Evolutionary conservation across 1,140 invertebrate genomes (phyloP).

Genomic region (Planococcus citri): DNA sequence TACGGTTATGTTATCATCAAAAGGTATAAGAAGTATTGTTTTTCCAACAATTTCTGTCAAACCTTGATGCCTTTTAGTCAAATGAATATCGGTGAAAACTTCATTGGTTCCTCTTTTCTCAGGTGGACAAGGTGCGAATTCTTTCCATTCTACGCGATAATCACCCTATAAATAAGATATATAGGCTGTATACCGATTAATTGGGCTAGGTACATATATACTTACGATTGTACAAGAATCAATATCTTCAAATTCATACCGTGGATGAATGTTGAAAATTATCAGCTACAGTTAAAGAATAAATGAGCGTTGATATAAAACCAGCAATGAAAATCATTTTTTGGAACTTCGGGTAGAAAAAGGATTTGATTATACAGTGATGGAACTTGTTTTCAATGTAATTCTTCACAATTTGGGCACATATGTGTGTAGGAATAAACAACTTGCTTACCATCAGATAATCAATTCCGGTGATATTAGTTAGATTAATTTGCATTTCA

Average conservation of each 20-base stretch:
- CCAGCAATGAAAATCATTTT: too few species aligned
- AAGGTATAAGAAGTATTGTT: background rate
- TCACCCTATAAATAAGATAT: conserved; percentile 41
- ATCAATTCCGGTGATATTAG: too few species aligned
- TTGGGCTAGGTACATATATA: background rate
- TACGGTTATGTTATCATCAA: background rate
- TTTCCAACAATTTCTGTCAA: background rate
- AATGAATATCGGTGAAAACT: background rate
- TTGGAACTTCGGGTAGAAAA: too few species aligned
- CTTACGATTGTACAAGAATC: background rate
- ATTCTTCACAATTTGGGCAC: too few species aligned
- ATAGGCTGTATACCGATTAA: conserved; percentile 40
- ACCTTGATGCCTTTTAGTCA: background rate
- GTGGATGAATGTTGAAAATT: conserved; percentile 54
- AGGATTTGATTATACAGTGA: too few species aligned
- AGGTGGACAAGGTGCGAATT: background rate
- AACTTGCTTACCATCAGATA: too few species aligned
- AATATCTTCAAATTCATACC: conserved; percentile 29
- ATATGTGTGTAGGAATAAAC: too few species aligned
- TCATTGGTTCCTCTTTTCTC: background rate
- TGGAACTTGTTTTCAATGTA: too few species aligned
- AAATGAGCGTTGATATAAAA: conserved; percentile 50
- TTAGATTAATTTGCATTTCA: too few species aligned
- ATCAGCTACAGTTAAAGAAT: conserved; percentile 55
- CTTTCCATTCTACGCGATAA: background rate